Evolutionary conservation across 2,797 vertebrate species (phyloP).

Genomic region (Buphagus erythrorhynchus): DNA sequence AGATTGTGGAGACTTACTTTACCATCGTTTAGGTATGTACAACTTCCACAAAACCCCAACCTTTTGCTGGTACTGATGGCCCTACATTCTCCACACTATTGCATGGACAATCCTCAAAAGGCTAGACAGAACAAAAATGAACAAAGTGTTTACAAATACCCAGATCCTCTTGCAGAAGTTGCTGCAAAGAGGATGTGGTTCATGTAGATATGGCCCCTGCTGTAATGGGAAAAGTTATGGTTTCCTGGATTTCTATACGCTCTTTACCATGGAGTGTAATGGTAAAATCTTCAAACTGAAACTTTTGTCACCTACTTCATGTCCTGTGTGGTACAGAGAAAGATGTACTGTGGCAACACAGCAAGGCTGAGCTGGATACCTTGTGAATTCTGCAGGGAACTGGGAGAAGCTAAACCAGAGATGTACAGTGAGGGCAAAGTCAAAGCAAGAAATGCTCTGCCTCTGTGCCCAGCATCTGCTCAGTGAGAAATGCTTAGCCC

Average conservation of each 20-base stretch:
- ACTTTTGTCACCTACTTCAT: not conserved
- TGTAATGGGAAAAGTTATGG: not conserved
- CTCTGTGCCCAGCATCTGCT: not conserved
- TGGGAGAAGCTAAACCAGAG: not conserved
- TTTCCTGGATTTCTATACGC: not conserved
- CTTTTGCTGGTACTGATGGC: not conserved
- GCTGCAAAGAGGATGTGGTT: not conserved
- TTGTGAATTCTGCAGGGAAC: not conserved
- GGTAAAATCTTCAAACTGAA: not conserved
- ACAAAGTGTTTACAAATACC: not conserved
- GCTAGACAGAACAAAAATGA: not conserved
- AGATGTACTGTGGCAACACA: not conserved
- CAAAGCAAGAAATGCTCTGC: not conserved
- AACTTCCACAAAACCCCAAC: not conserved
- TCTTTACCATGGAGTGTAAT: not conserved
- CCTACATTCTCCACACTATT: not conserved
- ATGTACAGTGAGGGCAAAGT: accelerated
- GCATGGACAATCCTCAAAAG: not conserved
- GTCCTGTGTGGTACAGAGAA: not conserved
- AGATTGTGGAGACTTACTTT: not conserved
- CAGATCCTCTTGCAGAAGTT: not conserved
- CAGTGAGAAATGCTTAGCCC: not conserved
- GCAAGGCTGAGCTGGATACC: not conserved
- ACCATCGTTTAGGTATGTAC: not conserved
- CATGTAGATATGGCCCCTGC: not conserved